Evolutionary conservation across 2,113 vertebrate genomes (phyloP), one percentile per base, ranked within the genome.

Genomic region (Cephalopterus ornatus): DNA sequence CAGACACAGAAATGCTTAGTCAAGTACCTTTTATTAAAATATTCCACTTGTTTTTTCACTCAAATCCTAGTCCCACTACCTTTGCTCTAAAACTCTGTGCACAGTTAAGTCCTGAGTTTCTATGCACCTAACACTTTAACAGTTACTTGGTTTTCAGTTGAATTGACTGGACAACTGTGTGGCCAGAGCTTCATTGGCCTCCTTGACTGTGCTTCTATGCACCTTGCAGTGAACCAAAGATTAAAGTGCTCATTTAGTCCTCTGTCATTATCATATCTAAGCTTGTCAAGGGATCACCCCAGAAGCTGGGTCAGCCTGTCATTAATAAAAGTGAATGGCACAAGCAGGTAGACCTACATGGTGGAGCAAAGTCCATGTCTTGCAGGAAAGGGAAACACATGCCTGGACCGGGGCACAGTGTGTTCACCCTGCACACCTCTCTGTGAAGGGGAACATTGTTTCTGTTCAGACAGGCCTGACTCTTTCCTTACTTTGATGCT

Each of bases 341-440:
- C 8, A 17, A n/a, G 19, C 44, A 41, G 24, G 17, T n/a, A 56
- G 35, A 80, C 16, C 20, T 52, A 35, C 11, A 12, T 8, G 12
- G 59, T 11, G 8, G n/a, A 65, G 39, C 5, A 30, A 81, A 95
- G 37, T 19, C 39, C 21, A 1, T n/a, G 30, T 26, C 44, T 71
- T n/a, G 18, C 0, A 0, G 39, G 7, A 67, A 85, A 59, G 8
- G 6, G 33, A 44, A 12, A 12, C 41, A n/a, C 28, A 78, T 39
- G 52, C n/a, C 8, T 12, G 5, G n/a, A 12, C 8, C 44, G 68
- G 41, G 24, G 73, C 59, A 56, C 15, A 20, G 14, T 17, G 9
- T 4, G 5, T 14, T 35, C 70, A 73, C 30, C 32, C 49, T 52
- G 20, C 6, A n/a, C 22, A 58, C 28, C 33, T 86, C 77, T 33